Evolutionary conservation across 1,140 invertebrate species (phyloP), one percentile per base, ranked within the genome.

Genomic region (Cotesia chilonis): DNA sequence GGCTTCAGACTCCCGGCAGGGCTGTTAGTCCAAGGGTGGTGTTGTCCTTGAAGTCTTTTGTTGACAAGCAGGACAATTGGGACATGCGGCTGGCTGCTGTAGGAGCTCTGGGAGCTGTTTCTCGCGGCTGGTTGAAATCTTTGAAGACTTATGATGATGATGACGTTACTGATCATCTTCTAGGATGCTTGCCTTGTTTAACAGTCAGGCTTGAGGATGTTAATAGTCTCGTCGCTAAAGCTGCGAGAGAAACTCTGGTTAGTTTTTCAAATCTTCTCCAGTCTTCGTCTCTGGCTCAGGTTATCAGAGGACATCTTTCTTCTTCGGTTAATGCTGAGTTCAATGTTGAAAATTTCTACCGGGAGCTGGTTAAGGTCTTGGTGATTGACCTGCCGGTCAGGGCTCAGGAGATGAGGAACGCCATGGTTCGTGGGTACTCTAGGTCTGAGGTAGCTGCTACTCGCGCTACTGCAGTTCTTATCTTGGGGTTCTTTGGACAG

Each of bases 331-430:
- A 76, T 35, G 71, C 7, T 36, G 73, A 76, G 35, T 71, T 81
- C 0, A 76, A 78, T 54, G 73, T 82, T 69, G 80, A 84, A 60
- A 73, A 75, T 10, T 86, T 78, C 74, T 68, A 84, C 0, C 71
- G 65, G 5, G 77, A 82, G 6, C 72, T 85, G 0, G 79, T 85
- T 52, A 68, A 77, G 17, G 84, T 80, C 70, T 76, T 86, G 37
- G 75, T 80, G 60, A 20, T 74, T 10, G 78, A 82, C 73, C 66
- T 83, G 37, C 82, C 85, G 10, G 71, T 82, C 38, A 77, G 77
- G 74, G 81, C 80, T 6, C 79, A 84, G 59, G 83, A 85, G 78
- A 65, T 86, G 9, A 83, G 83, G 81, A 83, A 84, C 68, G 77
- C 83, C 3, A 77, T 83, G 14, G 81, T 82, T 1, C 75, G 82